Conservation (phyloP, 2,888 invertebrate genomes). For the Silvanus unidentatus region DNA sequence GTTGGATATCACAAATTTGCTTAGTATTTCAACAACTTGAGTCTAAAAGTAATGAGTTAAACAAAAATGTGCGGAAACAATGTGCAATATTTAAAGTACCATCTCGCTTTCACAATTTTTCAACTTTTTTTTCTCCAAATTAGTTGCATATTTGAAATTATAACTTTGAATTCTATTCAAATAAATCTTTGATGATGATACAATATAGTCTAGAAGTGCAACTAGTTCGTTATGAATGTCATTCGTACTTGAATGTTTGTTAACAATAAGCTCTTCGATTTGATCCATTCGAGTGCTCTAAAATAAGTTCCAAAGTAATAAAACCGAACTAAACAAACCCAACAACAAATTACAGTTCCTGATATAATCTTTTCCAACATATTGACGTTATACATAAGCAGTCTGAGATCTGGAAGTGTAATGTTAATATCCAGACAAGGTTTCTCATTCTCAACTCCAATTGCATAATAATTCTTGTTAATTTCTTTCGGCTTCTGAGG, state of each 20-base stretch:
- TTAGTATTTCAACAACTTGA: no score
- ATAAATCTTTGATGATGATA: conserved; percentile 39
- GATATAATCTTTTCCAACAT: conserved; percentile 48
- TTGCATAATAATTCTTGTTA: conserved; percentile 33
- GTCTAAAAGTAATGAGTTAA: no score
- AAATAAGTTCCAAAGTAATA: not conserved
- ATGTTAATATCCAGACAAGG: conserved; percentile 61
- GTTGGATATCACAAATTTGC: no score
- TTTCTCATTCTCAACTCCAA: conserved; percentile 50
- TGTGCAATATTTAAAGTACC: conserved; percentile 18
- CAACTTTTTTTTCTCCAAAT: conserved; percentile 34
- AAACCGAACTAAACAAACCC: no score
- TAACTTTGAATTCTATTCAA: conserved; percentile 38
- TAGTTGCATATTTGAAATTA: conserved; percentile 24
- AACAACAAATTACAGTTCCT: not conserved
- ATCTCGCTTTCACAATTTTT: conserved; percentile 33
- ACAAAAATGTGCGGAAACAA: no score
- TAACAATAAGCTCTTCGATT: not conserved
- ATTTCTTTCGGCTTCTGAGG: conserved; percentile 25
- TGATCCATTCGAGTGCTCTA: not conserved
- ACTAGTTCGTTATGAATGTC: conserved; percentile 17
- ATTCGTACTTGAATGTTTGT: not conserved
- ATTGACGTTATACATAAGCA: conserved; percentile 63
- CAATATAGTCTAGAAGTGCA: conserved; percentile 37
- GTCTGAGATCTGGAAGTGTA: conserved; percentile 60